Evolutionary conservation across 2,797 vertebrate species (phyloP), one percentile per base, ranked within the genome.

Genomic region (Myotis findleyi): DNA sequence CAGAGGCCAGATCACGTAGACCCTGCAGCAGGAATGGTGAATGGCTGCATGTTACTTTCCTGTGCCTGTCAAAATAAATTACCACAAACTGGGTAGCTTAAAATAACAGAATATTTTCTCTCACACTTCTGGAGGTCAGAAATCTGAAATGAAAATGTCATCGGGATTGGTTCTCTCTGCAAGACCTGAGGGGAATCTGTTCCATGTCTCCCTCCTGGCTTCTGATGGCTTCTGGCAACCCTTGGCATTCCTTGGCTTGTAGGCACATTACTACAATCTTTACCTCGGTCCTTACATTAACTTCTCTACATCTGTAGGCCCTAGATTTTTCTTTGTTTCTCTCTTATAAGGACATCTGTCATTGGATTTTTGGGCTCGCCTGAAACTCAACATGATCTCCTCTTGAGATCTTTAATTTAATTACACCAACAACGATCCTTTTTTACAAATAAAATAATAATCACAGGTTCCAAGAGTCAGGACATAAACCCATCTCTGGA

Each of bases 371-470:
- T 25, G 57, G 83, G 41, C 7, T 84, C 18, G 33, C 14, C 41
- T 20, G 47, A 66, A 81, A 53, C 55, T 49, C 49, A 64, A 57
- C 14, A 69, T 76, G 47, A 75, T 77, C 13, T 79, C 68, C 47
- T 88, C n/a, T 73, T 10, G 6, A 88, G 44, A 68, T 44, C 30
- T 30, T 95, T 64, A 90, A 44, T 49, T 93, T 47, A 88, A 44
- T 55, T 93, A 55, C 6, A 51, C 13, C 20, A 13, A 12, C 17
- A 80, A 55, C 76, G 36, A 49, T 1, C 0, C 33, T 91, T n/a
- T n/a, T 89, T n/a, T 18, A 27, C 64, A 90, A 88, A 75, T 73
- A 84, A 94, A 47, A 21, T 51, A 38, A 64, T 73, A 51, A 33
- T 73, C 33, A 64, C 25, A 76, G 25, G 13, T 81, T 82, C 36